Evolutionary conservation across 2,113 vertebrate species (phyloP).

Genomic region (Aramus guarauna): DNA sequence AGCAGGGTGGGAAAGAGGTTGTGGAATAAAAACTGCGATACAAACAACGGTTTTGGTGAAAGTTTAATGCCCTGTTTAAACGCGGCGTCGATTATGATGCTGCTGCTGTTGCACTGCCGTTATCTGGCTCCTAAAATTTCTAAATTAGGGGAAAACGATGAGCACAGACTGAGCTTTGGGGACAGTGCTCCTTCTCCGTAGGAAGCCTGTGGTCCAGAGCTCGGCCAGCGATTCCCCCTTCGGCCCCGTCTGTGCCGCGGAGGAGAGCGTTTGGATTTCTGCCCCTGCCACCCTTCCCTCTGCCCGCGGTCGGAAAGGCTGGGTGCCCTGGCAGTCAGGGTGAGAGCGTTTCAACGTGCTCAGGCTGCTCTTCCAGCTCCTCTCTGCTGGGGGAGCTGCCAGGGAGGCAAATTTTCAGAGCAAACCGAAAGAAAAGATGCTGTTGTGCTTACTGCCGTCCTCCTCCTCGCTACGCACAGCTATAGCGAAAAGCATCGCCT

Average conservation of each 20-base stretch:
- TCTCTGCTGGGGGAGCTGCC: neutral
- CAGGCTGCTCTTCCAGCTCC: neutral
- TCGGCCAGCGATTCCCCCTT: neutral
- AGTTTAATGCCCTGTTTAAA: neutral
- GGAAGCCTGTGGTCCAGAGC: neutral
- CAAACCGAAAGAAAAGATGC: neutral
- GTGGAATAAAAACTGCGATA: neutral
- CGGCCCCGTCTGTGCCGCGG: too few relatives aligned
- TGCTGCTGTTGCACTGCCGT: neutral
- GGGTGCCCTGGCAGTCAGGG: neutral
- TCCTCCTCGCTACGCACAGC: neutral
- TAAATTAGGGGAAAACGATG: neutral
- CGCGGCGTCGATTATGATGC: neutral
- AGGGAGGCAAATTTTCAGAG: neutral
- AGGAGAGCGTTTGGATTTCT: neutral
- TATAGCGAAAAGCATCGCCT: neutral
- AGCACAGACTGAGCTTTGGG: neutral
- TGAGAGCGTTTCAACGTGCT: rapidly evolving
- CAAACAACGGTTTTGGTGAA: neutral
- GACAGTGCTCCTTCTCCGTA: neutral
- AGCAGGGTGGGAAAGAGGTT: neutral
- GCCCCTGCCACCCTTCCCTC: neutral
- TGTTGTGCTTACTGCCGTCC: neutral
- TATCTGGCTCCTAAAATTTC: neutral
- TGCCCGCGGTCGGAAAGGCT: neutral